phyloP scores from a whole-genome alignment of 2,888 invertebrate species.

The Calameuta idolon region DNA sequence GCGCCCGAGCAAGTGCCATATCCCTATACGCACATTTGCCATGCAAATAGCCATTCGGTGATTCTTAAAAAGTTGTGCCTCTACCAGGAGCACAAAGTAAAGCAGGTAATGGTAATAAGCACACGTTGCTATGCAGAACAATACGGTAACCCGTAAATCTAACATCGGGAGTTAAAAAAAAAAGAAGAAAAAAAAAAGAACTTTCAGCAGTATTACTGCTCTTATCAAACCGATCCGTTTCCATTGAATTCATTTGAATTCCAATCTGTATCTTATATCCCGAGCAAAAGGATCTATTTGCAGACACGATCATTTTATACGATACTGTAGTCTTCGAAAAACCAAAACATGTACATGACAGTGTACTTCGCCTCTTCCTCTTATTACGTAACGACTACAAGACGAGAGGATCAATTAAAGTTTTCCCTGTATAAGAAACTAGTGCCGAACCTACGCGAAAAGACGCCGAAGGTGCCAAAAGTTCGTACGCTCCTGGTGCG shows the following conservation, averaged over 20 bases:
- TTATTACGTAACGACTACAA: no score
- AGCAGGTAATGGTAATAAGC: no score
- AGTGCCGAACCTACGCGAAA: no score
- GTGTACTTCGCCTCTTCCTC: no score
- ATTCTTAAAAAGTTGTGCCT: not conserved
- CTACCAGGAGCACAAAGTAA: not conserved
- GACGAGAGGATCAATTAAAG: no score
- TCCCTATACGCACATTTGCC: not conserved
- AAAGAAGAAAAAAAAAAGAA: not conserved
- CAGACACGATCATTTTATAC: no score
- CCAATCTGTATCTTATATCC: no score
- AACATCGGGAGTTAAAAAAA: not conserved
- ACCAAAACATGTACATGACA: no score
- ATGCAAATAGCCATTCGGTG: not conserved
- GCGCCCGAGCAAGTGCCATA: not conserved
- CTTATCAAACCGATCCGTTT: not conserved
- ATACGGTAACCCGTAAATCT: not conserved
- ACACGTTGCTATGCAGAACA: not conserved
- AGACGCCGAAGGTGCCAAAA: no score
- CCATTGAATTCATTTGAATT: not conserved
- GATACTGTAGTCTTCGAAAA: no score
- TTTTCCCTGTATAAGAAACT: no score
- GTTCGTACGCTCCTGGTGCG: slow-evolving; percentile 43
- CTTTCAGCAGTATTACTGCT: not conserved
- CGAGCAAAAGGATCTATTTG: no score